Conservation (phyloP, 2,797 vertebrate genomes). For the Falco biarmicus region DNA sequence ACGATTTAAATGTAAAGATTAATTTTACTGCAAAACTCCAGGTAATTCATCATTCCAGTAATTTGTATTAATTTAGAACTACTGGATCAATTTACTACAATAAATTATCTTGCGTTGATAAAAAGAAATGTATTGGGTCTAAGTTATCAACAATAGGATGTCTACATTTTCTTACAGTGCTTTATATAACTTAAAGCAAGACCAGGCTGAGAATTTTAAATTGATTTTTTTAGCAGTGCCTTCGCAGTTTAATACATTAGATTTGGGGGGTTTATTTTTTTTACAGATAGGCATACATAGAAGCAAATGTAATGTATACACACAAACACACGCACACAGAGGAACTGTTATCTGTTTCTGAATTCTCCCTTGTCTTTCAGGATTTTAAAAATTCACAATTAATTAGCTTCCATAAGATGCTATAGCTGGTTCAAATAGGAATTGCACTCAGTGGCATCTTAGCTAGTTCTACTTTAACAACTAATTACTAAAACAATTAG, state of each 20-base stretch:
- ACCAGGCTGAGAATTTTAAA: neutral
- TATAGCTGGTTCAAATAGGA: neutral
- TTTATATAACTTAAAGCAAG: neutral
- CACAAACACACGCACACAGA: neutral
- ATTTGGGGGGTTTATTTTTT: neutral
- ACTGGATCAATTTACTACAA: neutral
- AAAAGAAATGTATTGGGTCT: neutral
- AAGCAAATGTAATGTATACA: neutral
- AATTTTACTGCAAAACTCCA: neutral
- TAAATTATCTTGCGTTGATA: neutral
- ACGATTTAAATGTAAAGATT: neutral
- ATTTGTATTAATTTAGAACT: conserved; percentile 22
- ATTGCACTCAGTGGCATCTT: neutral
- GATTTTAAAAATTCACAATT: neutral
- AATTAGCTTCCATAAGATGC: neutral
- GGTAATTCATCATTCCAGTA: neutral
- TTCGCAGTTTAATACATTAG: neutral
- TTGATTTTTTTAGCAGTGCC: neutral
- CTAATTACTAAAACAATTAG: neutral
- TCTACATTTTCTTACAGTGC: neutral
- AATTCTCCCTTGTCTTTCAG: neutral
- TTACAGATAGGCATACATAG: neutral
- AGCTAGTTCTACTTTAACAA: neutral
- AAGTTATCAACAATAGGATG: neutral
- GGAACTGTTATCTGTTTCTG: neutral